A percentile compares a stretch with the other conserved stretches of the same genome.
Evolutionary conservation across 2,888 invertebrate genomes (phyloP).

Genomic region (Steromphala cineraria): DNA sequence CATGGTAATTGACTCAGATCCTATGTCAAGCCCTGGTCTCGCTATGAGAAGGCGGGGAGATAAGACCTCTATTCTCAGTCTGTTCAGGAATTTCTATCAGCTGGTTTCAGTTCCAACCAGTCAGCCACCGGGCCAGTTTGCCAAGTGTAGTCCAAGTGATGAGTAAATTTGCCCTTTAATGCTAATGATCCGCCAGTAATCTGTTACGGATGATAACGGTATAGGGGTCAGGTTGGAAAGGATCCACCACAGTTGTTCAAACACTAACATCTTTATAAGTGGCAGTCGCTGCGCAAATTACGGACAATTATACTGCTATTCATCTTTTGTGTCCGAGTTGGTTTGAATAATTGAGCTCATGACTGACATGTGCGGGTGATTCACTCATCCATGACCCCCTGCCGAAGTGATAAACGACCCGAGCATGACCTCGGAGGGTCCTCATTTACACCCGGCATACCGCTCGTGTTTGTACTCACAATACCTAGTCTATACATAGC

Average conservation of each 20-base stretch:
- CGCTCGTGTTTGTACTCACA: not conserved
- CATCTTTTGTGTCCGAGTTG: not conserved
- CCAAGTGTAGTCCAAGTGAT: too few relatives aligned
- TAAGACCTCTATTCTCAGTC: too few relatives aligned
- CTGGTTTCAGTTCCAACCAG: too few relatives aligned
- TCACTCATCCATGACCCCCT: not conserved
- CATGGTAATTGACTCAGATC: too few relatives aligned
- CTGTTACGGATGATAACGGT: not conserved
- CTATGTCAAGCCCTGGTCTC: too few relatives aligned
- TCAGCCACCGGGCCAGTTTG: too few relatives aligned
- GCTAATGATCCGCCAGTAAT: not conserved
- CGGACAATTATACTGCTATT: not conserved
- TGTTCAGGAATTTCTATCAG: too few relatives aligned
- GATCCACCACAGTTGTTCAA: not conserved
- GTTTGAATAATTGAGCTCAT: too few relatives aligned
- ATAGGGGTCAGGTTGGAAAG: not conserved
- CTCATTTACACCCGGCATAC: not conserved
- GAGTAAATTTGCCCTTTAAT: too few relatives aligned
- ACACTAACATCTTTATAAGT: not conserved
- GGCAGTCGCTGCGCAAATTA: not conserved
- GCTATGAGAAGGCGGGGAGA: too few relatives aligned
- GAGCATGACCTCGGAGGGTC: not conserved
- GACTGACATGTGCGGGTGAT: not conserved
- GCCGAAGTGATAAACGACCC: too few relatives aligned
- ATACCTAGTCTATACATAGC: slow-evolving; percentile 10